Evolutionary conservation across 2,113 vertebrate genomes (phyloP).

Genomic region (Empidonax alnorum): DNA sequence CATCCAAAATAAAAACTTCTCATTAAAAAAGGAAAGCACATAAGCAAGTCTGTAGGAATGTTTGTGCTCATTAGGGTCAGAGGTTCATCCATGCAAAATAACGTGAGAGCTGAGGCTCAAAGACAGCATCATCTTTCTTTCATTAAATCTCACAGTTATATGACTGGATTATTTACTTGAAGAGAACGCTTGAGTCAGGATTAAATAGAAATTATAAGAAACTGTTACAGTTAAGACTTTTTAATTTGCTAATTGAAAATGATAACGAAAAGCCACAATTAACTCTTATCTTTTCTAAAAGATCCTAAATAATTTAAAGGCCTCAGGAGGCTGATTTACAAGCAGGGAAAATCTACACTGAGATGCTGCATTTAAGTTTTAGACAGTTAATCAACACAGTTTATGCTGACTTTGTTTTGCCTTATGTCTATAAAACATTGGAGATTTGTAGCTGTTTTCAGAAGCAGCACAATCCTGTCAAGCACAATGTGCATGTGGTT

Average conservation of each 20-base stretch:
- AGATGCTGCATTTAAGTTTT: background rate
- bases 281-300: background rate
- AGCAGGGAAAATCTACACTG: background rate
- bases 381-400: background rate
- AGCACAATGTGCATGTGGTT: rapidly evolving
- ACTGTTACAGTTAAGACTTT: background rate
- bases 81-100: background rate
- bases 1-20: background rate
- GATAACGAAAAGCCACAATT: constrained; percentile 1
- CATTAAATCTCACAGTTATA: background rate
- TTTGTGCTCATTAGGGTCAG: background rate
- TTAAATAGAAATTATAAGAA: background rate
- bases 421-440: background rate
- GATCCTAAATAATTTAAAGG: constrained; percentile 3
- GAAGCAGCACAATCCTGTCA: background rate
- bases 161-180: background rate
- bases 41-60: background rate
- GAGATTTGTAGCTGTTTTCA: background rate
- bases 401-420: background rate
- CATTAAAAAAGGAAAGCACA: background rate
- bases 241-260: constrained; percentile 33
- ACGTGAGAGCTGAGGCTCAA: background rate
- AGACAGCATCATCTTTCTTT: background rate
- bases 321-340: background rate
- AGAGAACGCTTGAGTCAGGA: background rate